These are phyloP conservation scores for Peromyscus eremicus DNA, from an alignment of 2,797 vertebrate genomes.

Conservation along the genomic window DNA sequence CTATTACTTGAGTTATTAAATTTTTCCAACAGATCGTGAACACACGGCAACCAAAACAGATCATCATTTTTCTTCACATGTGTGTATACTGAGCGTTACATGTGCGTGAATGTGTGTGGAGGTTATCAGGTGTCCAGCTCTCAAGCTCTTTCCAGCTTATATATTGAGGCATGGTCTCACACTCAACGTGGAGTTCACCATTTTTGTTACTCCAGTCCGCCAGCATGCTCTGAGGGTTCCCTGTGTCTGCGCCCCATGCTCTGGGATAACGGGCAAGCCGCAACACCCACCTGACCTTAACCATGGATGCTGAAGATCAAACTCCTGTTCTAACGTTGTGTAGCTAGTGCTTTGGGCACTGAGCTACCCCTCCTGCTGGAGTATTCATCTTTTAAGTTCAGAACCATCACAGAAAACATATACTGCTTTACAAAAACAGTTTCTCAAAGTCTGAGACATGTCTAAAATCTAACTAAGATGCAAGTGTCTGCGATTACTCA, in stretches of 20 bases:
- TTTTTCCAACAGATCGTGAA: conserved; percentile 48
- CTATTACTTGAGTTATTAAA: conserved; percentile 19
- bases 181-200: neutral
- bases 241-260: neutral
- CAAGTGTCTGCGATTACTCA: neutral
- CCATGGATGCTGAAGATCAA: neutral
- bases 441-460: conserved; percentile 2
- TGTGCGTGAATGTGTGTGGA: rapidly evolving
- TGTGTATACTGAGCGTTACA: neutral
- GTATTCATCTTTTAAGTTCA: neutral
- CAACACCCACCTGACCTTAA: neutral
- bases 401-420: neutral
- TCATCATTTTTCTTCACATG: neutral
- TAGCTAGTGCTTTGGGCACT: neutral
- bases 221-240: neutral
- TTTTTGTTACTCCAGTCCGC: neutral
- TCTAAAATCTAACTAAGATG: neutral
- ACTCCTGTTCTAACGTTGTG: neutral
- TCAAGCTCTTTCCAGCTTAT: no score
- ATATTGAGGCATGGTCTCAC: neutral
- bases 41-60: conserved; percentile 8
- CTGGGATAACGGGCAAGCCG: neutral
- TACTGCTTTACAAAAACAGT: neutral
- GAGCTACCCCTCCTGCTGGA: neutral
- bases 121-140: neutral